Evolutionary conservation across 2,888 invertebrate species (phyloP), one percentile per base, ranked within the genome.

Genomic region (Omphaloscelis lunosa): DNA sequence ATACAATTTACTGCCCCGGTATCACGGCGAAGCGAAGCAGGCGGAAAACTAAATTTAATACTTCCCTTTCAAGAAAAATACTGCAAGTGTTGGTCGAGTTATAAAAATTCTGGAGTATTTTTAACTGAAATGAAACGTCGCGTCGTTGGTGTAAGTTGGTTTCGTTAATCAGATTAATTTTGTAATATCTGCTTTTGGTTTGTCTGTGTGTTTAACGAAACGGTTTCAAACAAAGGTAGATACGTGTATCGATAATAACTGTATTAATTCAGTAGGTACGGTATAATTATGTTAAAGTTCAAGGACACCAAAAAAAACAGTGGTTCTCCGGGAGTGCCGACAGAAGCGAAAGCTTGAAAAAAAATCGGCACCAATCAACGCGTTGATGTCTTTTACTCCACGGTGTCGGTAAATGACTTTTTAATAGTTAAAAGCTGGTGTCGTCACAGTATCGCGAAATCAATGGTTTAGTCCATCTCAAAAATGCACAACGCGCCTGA

Each of bases 31-130:
- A 72, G 61, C 69, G 62, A 71, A 78, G 63, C 75, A 73, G 70
- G 20, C 72, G 70, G 86, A 53, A 82, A 86, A 86, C 84, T 86
- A 65, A 85, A 83, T 85, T 73, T 82, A 84, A 86, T 86, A 78
- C 72, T 70, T 78, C 75, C 82, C 51, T 86, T 84, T 84, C 70
- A 86, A 82, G 82, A 82, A 74, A 84, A 83, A 85, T 76, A 75
- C 75, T 72, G 72, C 65, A 77, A 85, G 63, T 85, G 74, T 73
- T 59, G 63, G 51, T 53, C 45, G 71, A 72, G 59, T 48, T 77
- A 62, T 53, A 72, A 75, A 80, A 85, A 82, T 65, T 72, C 63
- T 41, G 23, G 51, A 58, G 61, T 71, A 80, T 85, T 84, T 80
- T 81, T 58, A 56, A 56, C 58, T 51, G 66, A 67, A 71, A 63